Base-by-base conservation (phyloP, 2,113 vertebrate genomes). In the Gymnocephalus cernua region DNA sequence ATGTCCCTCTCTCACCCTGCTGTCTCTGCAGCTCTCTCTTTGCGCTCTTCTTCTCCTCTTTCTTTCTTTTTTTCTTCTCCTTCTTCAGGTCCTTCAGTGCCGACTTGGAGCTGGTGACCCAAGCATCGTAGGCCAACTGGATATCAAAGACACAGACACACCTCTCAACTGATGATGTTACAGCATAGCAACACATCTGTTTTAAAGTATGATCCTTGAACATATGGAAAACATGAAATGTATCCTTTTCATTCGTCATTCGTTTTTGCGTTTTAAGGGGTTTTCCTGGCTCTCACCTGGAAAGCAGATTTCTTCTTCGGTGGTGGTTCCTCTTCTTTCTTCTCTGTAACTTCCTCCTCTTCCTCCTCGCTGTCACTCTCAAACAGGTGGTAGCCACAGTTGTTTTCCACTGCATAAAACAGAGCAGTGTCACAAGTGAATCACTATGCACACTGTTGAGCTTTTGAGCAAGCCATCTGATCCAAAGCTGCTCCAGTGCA, bases 51-150 rank as follows among this genome's bases (percentile, higher is more conserved):
- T 76, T 92, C 69, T 92, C 85, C 48, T 93, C 88, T 78, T 88
- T 91, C 77, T 87, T 89, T 0, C 82, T 83, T 63, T 84, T 86
- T 27, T 81, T 89, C 79, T 94, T 93, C 50, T 96, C 94, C 58
- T 82, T 92, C 71, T 95, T 90, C 83, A 95, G 83, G 66, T 85
- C 89, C 74, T 88, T 89, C 11, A 96, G 92, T 4, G 96, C 95
- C 4, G 90, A 86, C 67, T 86, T 93, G 0, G 94, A 90, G 76
- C 94, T 94, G 29, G 92, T 94, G 50, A 93, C 90, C 95, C 94
- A 96, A n/a, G 96, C 95, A 2, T 95, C 84, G 56, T 94, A 95
- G 0, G 95, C 92, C 80, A 96, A 85, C 96, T 95, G 77, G 21
- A 41, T 18, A 67, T 47, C 21, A 81, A 35, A 74, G 41, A 83